These are phyloP conservation scores for Ascaphus truei DNA, from an alignment of 2,113 vertebrate species.

Conservation along the genomic window DNA sequence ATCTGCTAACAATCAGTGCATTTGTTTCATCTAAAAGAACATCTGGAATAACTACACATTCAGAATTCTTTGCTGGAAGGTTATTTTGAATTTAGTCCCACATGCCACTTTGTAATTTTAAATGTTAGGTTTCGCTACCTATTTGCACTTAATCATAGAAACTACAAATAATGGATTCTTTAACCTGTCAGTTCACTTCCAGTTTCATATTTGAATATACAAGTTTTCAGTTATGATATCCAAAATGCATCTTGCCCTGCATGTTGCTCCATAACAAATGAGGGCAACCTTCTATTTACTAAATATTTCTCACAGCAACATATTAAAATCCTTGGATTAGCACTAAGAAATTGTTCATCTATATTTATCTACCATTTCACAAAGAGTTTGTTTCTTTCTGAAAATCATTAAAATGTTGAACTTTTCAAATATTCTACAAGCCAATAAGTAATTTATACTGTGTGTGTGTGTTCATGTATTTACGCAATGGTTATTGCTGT, in stretches of 20 bases:
- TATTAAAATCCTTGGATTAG: too few relatives aligned
- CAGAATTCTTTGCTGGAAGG: conserved; percentile 46
- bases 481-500: too few relatives aligned
- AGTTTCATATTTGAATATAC: conserved; percentile 1
- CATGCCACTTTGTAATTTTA: conserved; percentile 45
- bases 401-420: too few relatives aligned
- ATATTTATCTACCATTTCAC: too few relatives aligned
- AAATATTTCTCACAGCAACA: too few relatives aligned
- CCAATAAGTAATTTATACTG: too few relatives aligned
- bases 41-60: conserved; percentile 53
- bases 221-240: conserved; percentile 5
- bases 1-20: conserved; percentile 42
- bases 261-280: background rate
- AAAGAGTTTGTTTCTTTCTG: too few relatives aligned
- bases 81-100: conserved; percentile 45
- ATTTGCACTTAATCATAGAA: conserved; percentile 39
- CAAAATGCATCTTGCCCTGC: background rate
- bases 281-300: too few relatives aligned
- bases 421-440: too few relatives aligned
- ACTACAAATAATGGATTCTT: conserved; percentile 1
- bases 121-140: conserved; percentile 44
- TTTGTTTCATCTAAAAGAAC: conserved; percentile 55
- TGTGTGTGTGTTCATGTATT: too few relatives aligned
- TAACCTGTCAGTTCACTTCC: conserved; percentile 18
- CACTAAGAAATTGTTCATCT: too few relatives aligned